Conservation (phyloP, 2,888 invertebrate species). For the Lamellibrachia columna region DNA sequence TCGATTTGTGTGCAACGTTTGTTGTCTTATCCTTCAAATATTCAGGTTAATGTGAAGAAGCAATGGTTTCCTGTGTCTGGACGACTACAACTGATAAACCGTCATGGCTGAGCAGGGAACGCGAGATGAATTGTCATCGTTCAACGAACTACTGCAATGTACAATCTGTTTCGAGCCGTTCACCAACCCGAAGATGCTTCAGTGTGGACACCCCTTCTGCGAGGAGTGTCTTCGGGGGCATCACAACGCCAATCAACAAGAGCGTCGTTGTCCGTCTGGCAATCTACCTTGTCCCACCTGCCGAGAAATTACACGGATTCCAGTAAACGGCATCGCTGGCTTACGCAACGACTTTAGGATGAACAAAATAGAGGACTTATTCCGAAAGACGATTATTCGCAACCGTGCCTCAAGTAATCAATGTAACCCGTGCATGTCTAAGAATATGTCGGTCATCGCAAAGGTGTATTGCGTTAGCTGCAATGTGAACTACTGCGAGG, state of each 20-base stretch:
- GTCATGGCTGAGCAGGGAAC: neutral
- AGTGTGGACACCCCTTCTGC: slow-evolving; percentile 26
- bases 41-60: neutral
- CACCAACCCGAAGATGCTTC: slow-evolving; percentile 44
- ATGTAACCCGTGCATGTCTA: neutral
- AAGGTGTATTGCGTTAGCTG: slow-evolving; percentile 40
- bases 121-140: neutral
- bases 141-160: slow-evolving; percentile 45
- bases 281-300: slow-evolving; percentile 47
- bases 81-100: neutral
- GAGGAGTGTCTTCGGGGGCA: slow-evolving; percentile 41
- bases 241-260: slow-evolving; percentile 40
- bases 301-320: slow-evolving; percentile 42
- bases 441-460: neutral
- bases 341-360: slow-evolving; percentile 46
- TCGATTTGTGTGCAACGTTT: neutral
- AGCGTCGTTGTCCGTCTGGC: slow-evolving; percentile 38
- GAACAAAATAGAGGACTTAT: neutral
- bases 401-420: neutral
- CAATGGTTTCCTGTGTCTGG: neutral
- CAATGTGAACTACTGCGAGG: slow-evolving; percentile 41
- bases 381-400: neutral
- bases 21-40: neutral
- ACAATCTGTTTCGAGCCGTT: slow-evolving; percentile 48
- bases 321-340: slow-evolving; percentile 38